Percentiles rank a stretch among this genome's conserved stretches.
These are phyloP conservation scores for Lophochroa leadbeateri DNA, from an alignment of 2,113 vertebrate species.

Conservation along the genomic window DNA sequence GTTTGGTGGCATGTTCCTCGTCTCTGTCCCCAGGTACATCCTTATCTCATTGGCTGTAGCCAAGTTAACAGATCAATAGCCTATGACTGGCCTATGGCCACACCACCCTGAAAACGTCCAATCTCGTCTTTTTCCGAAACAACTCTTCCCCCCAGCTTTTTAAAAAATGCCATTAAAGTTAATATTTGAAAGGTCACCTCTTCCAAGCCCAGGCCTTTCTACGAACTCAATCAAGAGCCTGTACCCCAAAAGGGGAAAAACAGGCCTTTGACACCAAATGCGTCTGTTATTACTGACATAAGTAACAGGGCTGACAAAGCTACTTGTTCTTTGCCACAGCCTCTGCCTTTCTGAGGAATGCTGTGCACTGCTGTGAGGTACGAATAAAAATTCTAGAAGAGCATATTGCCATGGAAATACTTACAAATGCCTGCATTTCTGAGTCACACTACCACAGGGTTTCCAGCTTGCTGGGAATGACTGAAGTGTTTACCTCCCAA, in stretches of 20 bases:
- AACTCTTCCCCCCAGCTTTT: neutral
- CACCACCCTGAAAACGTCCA: no score
- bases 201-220: neutral
- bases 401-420: slow-evolving; percentile 46
- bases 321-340: neutral
- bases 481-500: slow-evolving; percentile 17
- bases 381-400: neutral
- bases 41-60: no score
- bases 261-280: neutral
- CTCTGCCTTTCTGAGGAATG: neutral
- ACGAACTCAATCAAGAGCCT: neutral
- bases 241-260: neutral
- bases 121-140: no score
- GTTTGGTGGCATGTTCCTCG: no score
- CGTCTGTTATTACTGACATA: neutral
- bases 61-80: no score
- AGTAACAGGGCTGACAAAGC: neutral
- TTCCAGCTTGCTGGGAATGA: slow-evolving; percentile 39
- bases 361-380: neutral
- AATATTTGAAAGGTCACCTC: neutral
- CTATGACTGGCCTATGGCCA: no score
- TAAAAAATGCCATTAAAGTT: neutral
- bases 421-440: slow-evolving; percentile 27
- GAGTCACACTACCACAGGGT: slow-evolving; percentile 41
- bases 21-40: no score